Evolutionary conservation across 2,113 vertebrate species (phyloP).

Genomic region (Tachuris rubrigastra): DNA sequence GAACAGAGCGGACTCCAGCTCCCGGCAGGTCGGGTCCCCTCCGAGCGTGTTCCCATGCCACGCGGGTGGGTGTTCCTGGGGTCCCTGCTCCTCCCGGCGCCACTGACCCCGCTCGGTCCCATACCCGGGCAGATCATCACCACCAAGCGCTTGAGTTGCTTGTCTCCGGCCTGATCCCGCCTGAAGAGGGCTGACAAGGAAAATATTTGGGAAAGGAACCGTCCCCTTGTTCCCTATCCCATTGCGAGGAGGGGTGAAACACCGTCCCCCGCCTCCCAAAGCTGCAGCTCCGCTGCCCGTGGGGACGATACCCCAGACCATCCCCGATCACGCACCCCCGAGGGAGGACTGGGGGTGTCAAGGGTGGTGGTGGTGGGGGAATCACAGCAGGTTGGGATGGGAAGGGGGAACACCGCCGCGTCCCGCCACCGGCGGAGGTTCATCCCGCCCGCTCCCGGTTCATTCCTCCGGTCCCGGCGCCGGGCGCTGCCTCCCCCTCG

Average conservation of each 20-base stretch:
- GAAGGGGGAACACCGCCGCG: background rate
- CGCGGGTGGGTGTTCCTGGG: background rate
- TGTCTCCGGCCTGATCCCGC: background rate
- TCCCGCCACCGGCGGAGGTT: background rate
- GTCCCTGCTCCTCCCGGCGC: background rate
- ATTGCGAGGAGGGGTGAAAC: background rate
- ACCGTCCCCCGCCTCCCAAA: fast-evolving
- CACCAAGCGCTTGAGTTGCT: fast-evolving
- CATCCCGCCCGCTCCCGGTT: background rate
- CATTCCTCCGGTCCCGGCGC: no score
- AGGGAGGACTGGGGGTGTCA: no score
- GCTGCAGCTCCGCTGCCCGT: background rate
- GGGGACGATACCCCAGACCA: background rate
- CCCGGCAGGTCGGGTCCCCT: background rate
- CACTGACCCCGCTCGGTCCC: fast-evolving
- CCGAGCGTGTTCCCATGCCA: fast-evolving
- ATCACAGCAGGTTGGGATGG: background rate
- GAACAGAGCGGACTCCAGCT: background rate
- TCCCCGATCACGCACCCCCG: background rate
- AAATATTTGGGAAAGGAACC: background rate
- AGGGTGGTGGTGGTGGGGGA: fast-evolving
- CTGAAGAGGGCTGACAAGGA: background rate
- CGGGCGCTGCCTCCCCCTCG: conserved; percentile 16
- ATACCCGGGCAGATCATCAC: fast-evolving
- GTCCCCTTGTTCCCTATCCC: background rate